Evolutionary conservation across 1,140 invertebrate species (phyloP).

Genomic region (Drosophila pachea): DNA sequence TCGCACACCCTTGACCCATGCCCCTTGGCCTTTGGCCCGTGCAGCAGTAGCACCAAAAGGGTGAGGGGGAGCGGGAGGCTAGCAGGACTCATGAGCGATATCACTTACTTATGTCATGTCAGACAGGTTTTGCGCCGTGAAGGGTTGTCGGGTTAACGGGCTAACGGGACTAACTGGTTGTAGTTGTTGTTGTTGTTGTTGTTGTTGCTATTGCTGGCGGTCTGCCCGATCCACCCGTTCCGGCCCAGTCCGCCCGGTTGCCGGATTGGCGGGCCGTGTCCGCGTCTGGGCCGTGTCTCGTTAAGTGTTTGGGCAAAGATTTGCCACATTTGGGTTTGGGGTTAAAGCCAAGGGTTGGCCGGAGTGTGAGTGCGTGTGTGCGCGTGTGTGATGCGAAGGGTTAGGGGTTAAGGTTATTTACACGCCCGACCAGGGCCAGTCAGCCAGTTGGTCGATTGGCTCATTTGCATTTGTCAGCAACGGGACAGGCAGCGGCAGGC

Average conservation of each 20-base stretch:
- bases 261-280: slow-evolving; percentile 15
- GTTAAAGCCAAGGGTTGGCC: neutral
- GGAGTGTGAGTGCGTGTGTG: neutral
- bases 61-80: slow-evolving; percentile 20
- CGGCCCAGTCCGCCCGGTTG: slow-evolving; percentile 5
- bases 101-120: slow-evolving; percentile 71
- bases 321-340: slow-evolving; percentile 47
- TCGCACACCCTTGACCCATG: slow-evolving; percentile 44
- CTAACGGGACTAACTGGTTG: slow-evolving; percentile 1
- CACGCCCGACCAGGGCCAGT: slow-evolving; percentile 34
- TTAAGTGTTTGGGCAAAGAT: slow-evolving; percentile 70
- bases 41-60: slow-evolving; percentile 1
- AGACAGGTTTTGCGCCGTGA: slow-evolving; percentile 50
- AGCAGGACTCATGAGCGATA: slow-evolving; percentile 62
- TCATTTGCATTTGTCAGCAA: slow-evolving; percentile 65
- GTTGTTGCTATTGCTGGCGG: neutral
- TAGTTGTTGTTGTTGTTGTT: neutral
- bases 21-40: neutral
- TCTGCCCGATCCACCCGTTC: neutral
- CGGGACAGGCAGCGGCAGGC: slow-evolving; percentile 50
- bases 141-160: slow-evolving; percentile 19
- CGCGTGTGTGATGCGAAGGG: slow-evolving; percentile 8
- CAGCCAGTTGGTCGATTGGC: slow-evolving; percentile 47
- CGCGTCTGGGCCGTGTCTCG: slow-evolving; percentile 62
- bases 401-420: slow-evolving; percentile 54